phyloP scores from a whole-genome alignment of 2,797 vertebrate species.

The Rhabdomys pumilio region DNA sequence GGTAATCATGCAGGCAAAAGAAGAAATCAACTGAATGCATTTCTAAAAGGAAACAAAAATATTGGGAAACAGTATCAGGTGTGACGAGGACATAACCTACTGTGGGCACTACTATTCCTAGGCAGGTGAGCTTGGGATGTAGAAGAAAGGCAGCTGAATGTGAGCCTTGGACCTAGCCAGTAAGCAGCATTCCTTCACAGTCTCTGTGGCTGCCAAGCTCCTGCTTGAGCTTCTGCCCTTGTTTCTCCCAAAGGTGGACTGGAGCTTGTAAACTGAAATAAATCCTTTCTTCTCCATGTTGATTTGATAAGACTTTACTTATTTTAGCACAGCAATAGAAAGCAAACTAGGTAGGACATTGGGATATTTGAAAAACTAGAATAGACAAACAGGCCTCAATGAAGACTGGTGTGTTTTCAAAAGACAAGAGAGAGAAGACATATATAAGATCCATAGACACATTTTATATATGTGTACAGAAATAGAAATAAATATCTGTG shows the following conservation, averaged over 20 bases:
- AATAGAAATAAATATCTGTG: background rate
- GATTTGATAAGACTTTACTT: background rate
- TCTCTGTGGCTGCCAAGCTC: background rate
- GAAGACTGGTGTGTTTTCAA: background rate
- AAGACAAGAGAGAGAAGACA: background rate
- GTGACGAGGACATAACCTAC: background rate
- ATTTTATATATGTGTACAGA: background rate
- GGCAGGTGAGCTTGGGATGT: background rate
- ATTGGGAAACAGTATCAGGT: background rate
- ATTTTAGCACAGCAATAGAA: background rate
- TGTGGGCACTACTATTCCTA: background rate
- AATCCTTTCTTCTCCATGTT: background rate
- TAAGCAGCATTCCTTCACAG: background rate
- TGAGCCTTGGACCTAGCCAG: background rate
- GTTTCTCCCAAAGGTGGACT: too few species aligned
- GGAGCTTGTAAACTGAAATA: background rate
- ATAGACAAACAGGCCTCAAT: background rate
- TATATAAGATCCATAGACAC: background rate
- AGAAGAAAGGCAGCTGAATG: too few species aligned
- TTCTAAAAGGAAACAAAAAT: background rate
- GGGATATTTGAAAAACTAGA: background rate
- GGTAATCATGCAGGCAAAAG: constrained; percentile 32
- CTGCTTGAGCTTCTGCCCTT: background rate
- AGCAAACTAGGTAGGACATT: background rate
- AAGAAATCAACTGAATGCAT: constrained; percentile 42